Base-by-base conservation (phyloP, 2,113 vertebrate genomes). In the Phalacrocorax carbo region DNA sequence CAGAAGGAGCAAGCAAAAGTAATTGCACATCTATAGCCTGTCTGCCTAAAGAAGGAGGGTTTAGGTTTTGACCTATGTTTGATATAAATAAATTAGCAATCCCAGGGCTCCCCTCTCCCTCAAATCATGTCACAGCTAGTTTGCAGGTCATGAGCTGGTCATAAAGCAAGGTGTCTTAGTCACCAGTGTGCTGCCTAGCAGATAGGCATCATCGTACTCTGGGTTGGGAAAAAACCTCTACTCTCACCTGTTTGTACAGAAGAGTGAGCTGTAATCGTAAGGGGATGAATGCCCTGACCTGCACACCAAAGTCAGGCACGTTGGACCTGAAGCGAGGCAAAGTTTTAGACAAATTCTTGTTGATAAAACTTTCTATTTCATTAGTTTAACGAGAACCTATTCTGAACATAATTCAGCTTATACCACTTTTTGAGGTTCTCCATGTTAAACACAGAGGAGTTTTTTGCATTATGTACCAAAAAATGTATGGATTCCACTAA, bases 371-470 rank as follows among this genome's bases (percentile, higher is more conserved):
- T 42, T 13, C 16, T 32, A 4, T 4, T 42, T 78, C 76, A 52
- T 65, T 40, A 36, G 11, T 75, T 65, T 30, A 65, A 40, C 83
- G n/a, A 49, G 14, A 60, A 61, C 5, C 18, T 69, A 7, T 83
- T 81, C 55, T 91, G 64, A 51, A 62, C 36, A 58, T 18, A 49
- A 29, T 21, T 57, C 40, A 61, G 15, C 7, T 44, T 49, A 20
- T 36, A 48, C 11, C n/a, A 40, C 29, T 57, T 95, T 85, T 55
- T 66, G 27, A 70, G 27, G 4, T 57, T 68, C 29, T 69, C 29
- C 19, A 11, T 70, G 11, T 52, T 58, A 57, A 65, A 65, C 11
- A 40, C 3, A 44, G 40, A 80, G 5, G 5, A 1, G 0, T 7
- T 64, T 72, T 89, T 72, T 7, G 0, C 4, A 15, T 70, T 16